A percentile compares a stretch with the other conserved stretches of the same genome.
Conservation (phyloP, 2,888 invertebrate species). For the Mylabris sibirica region DNA sequence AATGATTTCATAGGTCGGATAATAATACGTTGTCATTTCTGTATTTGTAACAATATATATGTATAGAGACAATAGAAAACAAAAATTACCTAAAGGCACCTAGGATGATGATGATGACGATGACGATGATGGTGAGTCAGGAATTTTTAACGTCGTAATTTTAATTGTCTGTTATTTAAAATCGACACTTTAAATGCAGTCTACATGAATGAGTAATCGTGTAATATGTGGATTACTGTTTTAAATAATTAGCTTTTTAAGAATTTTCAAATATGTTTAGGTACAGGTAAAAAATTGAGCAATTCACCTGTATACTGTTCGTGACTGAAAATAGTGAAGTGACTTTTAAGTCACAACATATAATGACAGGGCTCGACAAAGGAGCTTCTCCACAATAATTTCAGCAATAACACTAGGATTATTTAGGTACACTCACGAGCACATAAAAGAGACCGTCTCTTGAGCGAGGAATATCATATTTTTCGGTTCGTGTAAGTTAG, state of each 20-base stretch:
- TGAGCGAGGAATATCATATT: no score
- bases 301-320: no score
- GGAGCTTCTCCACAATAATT: no score
- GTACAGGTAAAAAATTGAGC: no score
- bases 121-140: not conserved
- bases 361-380: no score
- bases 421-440: no score
- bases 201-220: not conserved
- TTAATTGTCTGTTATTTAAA: not conserved
- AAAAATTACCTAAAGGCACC: not conserved
- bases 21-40: constrained; percentile 3
- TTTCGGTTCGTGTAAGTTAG: no score
- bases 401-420: no score
- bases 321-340: no score
- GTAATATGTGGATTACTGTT: not conserved
- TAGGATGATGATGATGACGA: not conserved
- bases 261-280: no score
- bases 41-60: constrained; percentile 7
- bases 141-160: not conserved
- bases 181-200: not conserved
- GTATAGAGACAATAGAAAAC: constrained; percentile 7
- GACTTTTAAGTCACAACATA: no score
- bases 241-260: not conserved
- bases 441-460: no score
- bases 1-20: constrained; percentile 5